Conservation (phyloP, 2,888 invertebrate genomes). For the Habroteleia sp. region DNA sequence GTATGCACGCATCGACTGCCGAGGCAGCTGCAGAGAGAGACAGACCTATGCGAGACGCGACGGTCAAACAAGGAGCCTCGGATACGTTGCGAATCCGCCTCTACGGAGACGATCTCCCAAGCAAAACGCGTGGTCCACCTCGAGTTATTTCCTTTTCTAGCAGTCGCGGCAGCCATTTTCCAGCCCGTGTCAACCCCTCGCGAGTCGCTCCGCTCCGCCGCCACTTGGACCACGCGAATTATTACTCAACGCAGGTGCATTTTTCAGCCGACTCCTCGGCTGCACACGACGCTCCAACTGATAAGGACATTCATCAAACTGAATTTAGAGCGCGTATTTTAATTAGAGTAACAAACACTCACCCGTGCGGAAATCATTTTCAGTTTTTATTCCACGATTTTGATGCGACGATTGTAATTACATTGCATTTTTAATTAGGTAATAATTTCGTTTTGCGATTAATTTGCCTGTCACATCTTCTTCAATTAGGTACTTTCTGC, state of each 20-base stretch:
- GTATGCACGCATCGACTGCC: slow-evolving; percentile 76
- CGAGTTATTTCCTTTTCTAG: slow-evolving; percentile 75
- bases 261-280: slow-evolving; percentile 69
- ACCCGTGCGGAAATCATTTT: slow-evolving; percentile 21
- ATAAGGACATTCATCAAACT: slow-evolving; percentile 57
- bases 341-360: slow-evolving; percentile 45
- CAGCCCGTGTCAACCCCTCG: slow-evolving; percentile 59
- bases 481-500: slow-evolving; percentile 1
- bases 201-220: slow-evolving; percentile 61
- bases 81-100: slow-evolving; percentile 72
- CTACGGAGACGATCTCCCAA: slow-evolving; percentile 74
- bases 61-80: slow-evolving; percentile 52
- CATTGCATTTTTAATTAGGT: slow-evolving; percentile 33
- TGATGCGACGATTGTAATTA: slow-evolving; percentile 19
- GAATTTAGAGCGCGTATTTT: slow-evolving; percentile 50
- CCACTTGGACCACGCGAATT: slow-evolving; percentile 74
- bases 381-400: slow-evolving; percentile 13
- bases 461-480: background rate
- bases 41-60: slow-evolving; percentile 45
- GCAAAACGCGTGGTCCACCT: slow-evolving; percentile 76
- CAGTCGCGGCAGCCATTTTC: slow-evolving; percentile 65
- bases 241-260: slow-evolving; percentile 77
- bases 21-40: slow-evolving; percentile 65
- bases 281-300: slow-evolving; percentile 43
- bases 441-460: slow-evolving; percentile 3